Base-by-base conservation (phyloP, 2,888 invertebrate genomes). In the Sarcophaga rosellei region DNA sequence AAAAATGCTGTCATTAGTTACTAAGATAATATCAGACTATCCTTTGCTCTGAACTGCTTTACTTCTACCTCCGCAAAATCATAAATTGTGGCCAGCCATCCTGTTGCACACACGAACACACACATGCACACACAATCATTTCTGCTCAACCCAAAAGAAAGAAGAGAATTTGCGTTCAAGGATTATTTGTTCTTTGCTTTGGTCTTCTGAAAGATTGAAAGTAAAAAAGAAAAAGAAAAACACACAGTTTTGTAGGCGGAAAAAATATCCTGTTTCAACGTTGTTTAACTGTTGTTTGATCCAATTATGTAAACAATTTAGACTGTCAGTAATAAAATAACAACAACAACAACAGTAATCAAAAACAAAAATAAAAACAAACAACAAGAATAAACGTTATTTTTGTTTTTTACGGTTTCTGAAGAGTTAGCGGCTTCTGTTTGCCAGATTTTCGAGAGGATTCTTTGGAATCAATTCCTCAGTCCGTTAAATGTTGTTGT, bases 261-360 rank as follows among this genome's bases (percentile, higher is more conserved):
- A 70, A 84, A 75, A 74, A 86, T 81, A 86, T 86, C 86, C 84
- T 78, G 47, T 86, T 86, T 86, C 86, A 86, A 53, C 53, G 17
- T 15, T 74, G 62, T 81, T 86, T 84, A 81, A 86, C 81, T 62
- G 86, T 86, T 86, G 81, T 78, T 81, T 78, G 65, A 53, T 80
- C 78, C 81, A 81, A 84, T 86, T 81, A 86, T 81, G 81, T 86
- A 86, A 86, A 86, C 86, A 86, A 77, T 73, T 83, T 80, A 69
- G 80, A 77, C 74, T 76, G 79, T 75, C 81, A 82, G 20, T 74
- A 73, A 73, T 68, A 66, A 75, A 84, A 72, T 73, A 25, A 68
- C 61, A 20, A 47, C 45, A 25, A 53, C n/a, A n/a, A 44, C 61
- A 17, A 25, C 81, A 81, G 17, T 70, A 73, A 69, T 63, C 23